phyloP scores from a whole-genome alignment of 2,113 vertebrate species.

The Hiodon tergisus region DNA sequence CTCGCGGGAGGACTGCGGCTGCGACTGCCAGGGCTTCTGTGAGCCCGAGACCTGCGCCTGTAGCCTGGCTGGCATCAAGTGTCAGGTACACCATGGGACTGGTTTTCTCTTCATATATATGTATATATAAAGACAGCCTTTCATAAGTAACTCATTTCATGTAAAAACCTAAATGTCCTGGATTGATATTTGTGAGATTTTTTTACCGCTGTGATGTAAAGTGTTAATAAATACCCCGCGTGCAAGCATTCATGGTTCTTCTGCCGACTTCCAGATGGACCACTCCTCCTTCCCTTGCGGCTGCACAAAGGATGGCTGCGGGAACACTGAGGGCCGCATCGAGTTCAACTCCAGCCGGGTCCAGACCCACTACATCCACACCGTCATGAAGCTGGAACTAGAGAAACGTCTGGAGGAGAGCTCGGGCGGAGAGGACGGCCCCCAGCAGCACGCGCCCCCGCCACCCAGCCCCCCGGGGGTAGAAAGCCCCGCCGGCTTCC shows the following conservation, averaged over 20 bases:
- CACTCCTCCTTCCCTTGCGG: constrained; percentile 84
- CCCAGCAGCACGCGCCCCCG: constrained; percentile 13
- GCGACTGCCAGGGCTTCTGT: constrained; percentile 77
- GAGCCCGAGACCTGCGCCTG: constrained; percentile 85
- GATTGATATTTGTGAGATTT: background rate
- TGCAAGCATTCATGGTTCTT: background rate
- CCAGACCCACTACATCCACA: constrained; percentile 85
- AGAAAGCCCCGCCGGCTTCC: constrained; percentile 44
- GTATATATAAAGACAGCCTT: too few relatives aligned
- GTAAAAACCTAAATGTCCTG: background rate
- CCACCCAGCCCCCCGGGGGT: background rate
- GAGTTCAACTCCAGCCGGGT: constrained; percentile 81
- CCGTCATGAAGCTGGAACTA: constrained; percentile 79
- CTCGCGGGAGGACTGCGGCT: constrained; percentile 84
- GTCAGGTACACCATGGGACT: constrained; percentile 68
- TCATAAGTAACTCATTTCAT: too few relatives aligned
- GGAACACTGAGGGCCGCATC: constrained; percentile 74
- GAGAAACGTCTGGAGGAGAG: constrained; percentile 51
- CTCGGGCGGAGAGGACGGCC: background rate
- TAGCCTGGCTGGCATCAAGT: constrained; percentile 83
- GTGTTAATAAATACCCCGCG: background rate
- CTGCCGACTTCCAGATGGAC: constrained; percentile 69
- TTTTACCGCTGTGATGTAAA: background rate
- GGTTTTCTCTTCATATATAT: too few relatives aligned
- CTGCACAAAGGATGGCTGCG: constrained; percentile 78